These are phyloP conservation scores for Oscheius sp. DNA, from an alignment of 2,888 invertebrate genomes.

Conservation along the genomic window DNA sequence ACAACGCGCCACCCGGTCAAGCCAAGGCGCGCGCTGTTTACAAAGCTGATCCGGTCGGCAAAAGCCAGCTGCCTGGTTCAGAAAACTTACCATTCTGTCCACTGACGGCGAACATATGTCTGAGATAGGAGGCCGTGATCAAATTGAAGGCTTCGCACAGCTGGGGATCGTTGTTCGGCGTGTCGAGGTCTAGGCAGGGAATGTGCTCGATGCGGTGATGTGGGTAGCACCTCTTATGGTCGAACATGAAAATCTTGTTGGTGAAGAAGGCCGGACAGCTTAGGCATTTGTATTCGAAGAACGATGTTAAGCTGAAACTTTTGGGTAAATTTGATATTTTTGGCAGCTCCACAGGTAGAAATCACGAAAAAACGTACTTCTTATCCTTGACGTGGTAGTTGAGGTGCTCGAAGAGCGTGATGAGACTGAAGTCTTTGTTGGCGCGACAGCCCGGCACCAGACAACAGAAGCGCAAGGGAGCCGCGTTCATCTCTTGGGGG, in stretches of 20 bases:
- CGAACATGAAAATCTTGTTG: not conserved
- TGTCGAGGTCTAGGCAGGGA: too few relatives aligned
- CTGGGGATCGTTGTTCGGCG: too few relatives aligned
- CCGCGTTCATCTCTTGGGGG: not conserved
- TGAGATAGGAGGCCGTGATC: too few relatives aligned
- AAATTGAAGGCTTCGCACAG: too few relatives aligned
- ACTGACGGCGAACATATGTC: too few relatives aligned
- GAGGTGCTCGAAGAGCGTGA: conserved; percentile 2
- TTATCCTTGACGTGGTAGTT: not conserved
- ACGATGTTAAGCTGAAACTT: not conserved
- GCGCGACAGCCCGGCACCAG: not conserved
- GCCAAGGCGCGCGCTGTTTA: too few relatives aligned
- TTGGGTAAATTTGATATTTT: not conserved
- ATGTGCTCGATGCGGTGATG: not conserved
- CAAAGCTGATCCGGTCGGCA: too few relatives aligned
- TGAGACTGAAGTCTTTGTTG: not conserved
- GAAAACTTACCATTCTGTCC: too few relatives aligned
- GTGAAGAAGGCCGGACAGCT: not conserved
- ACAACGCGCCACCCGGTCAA: too few relatives aligned
- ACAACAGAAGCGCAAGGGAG: not conserved
- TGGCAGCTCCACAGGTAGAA: too few relatives aligned
- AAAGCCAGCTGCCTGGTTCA: too few relatives aligned
- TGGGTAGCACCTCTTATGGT: not conserved
- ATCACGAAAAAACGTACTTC: not conserved
- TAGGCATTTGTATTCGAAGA: not conserved